A percentile compares a stretch with the other conserved stretches of the same genome.
Evolutionary conservation across 1,140 invertebrate genomes (phyloP).

Genomic region (Archegozetes longisetosus): DNA sequence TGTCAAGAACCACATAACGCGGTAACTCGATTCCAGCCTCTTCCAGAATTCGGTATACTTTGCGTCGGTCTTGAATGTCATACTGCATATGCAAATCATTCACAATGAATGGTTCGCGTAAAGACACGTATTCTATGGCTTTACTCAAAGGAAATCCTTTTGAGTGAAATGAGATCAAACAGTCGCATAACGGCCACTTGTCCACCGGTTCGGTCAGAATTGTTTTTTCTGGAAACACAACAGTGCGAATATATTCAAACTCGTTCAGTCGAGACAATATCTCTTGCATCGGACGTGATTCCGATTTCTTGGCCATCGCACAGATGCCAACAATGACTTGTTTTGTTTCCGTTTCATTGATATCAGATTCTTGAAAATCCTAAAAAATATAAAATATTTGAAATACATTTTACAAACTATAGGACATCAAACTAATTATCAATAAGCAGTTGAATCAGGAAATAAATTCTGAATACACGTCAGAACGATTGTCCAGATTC

Average conservation of each 20-base stretch:
- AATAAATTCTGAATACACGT: no score
- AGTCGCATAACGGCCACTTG: conserved; percentile 95
- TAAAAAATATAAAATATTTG: neutral
- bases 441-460: no score
- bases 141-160: conserved; percentile 93
- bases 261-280: conserved; percentile 84
- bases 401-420: no score
- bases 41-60: conserved; percentile 86
- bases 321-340: conserved; percentile 90
- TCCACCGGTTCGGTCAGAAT: conserved; percentile 89
- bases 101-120: conserved; percentile 88
- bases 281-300: conserved; percentile 97
- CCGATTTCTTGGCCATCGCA: conserved; percentile 96
- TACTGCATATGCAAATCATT: conserved; percentile 98
- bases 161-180: conserved; percentile 95
- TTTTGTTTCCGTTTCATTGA: neutral
- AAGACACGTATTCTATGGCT: conserved; percentile 87
- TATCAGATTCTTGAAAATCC: neutral
- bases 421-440: no score
- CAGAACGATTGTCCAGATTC: no score
- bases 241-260: conserved; percentile 86
- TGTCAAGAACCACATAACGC: conserved; percentile 86
- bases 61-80: conserved; percentile 75
- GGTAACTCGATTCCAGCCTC: conserved; percentile 93
- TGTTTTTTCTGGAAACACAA: conserved; percentile 82